phyloP scores from a whole-genome alignment of 2,113 vertebrate genomes.

The Pholis gunnellus region DNA sequence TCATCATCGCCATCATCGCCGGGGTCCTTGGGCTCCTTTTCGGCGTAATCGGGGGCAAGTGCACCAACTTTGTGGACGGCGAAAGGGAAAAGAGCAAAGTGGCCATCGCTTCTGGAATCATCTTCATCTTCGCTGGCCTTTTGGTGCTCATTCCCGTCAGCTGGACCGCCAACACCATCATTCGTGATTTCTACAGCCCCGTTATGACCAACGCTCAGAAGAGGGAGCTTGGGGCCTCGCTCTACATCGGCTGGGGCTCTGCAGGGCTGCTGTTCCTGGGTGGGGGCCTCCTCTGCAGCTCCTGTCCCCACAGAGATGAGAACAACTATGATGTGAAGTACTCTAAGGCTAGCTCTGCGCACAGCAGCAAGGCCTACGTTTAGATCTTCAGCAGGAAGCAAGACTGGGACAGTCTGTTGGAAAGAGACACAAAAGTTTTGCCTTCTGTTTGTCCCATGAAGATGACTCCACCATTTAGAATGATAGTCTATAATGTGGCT shows the following conservation, averaged over 20 bases:
- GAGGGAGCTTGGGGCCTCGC: constrained; percentile 88
- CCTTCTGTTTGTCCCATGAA: not conserved
- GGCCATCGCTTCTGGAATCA: constrained; percentile 66
- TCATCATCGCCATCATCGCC: constrained; percentile 76
- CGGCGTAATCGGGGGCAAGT: constrained; percentile 72
- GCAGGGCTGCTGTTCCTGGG: constrained; percentile 86
- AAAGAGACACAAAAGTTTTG: not conserved
- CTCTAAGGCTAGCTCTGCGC: constrained; percentile 59
- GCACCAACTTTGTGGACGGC: constrained; percentile 79
- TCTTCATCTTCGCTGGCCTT: constrained; percentile 79
- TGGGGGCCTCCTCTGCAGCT: constrained; percentile 85
- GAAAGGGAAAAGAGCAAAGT: constrained; percentile 73
- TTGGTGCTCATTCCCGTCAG: constrained; percentile 87
- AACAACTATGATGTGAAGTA: constrained; percentile 74
- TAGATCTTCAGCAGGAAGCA: constrained; percentile 34
- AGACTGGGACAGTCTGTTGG: not conserved
- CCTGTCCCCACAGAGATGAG: constrained; percentile 71
- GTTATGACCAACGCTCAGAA: constrained; percentile 81
- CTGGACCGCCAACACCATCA: constrained; percentile 86
- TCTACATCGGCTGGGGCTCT: constrained; percentile 87
- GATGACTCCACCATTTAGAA: constrained; percentile 1
- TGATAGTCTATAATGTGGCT: not conserved
- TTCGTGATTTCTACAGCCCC: constrained; percentile 91
- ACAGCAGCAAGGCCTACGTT: constrained; percentile 67
- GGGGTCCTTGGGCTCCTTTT: constrained; percentile 77